Evolutionary conservation across 2,888 invertebrate species (phyloP).

Genomic region (Chironomus riparius): DNA sequence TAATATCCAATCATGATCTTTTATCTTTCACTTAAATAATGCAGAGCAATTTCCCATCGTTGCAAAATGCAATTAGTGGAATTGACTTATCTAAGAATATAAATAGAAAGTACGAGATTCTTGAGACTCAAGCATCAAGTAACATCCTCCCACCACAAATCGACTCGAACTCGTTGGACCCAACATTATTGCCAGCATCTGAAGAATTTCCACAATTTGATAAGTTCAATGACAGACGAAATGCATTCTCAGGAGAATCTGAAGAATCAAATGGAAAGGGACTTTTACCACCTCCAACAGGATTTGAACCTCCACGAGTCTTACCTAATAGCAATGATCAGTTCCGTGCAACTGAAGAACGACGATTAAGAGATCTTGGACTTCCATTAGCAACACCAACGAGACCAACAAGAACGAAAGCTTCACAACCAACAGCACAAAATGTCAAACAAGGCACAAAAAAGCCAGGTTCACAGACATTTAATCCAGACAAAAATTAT

Average conservation of each 20-base stretch:
- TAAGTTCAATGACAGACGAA: not conserved
- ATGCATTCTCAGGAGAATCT: not conserved
- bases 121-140: slow-evolving; percentile 10
- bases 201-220: not conserved
- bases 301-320: slow-evolving; percentile 13
- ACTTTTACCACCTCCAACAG: not conserved
- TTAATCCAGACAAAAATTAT: slow-evolving; percentile 20
- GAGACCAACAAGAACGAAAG: slow-evolving; percentile 44
- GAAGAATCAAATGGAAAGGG: not conserved
- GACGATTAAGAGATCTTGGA: not conserved
- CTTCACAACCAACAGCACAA: slow-evolving; percentile 37
- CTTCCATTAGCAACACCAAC: slow-evolving; percentile 41
- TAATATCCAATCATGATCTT: not conserved
- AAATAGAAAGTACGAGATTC: slow-evolving; percentile 9
- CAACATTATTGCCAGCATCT: not conserved
- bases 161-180: not conserved
- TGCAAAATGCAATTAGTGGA: slow-evolving; percentile 27
- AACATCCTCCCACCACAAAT: slow-evolving; percentile 9
- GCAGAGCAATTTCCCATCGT: slow-evolving; percentile 16
- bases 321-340: not conserved
- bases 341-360: not conserved
- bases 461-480: not conserved
- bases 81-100: not conserved
- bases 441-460: slow-evolving; percentile 28
- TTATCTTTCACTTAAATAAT: not conserved